These are phyloP conservation scores for Drosophila nasuta DNA, from an alignment of 1,140 invertebrate species.

Conservation along the genomic window DNA sequence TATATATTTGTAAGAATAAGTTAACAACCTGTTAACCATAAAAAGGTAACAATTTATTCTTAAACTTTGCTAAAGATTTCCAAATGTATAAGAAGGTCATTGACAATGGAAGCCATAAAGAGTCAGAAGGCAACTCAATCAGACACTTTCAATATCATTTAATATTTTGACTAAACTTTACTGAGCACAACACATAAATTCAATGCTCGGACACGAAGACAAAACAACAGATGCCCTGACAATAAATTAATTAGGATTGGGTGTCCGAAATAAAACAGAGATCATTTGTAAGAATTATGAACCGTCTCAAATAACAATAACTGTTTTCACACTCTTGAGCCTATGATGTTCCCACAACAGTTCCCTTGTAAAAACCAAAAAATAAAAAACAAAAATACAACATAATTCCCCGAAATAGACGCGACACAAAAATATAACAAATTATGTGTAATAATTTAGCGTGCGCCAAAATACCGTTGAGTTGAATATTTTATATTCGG, in stretches of 20 bases:
- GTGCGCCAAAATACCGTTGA: slow-evolving; percentile 79
- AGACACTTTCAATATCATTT: background rate
- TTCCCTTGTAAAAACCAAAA: background rate
- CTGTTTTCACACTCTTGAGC: slow-evolving; percentile 77
- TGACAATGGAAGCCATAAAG: slow-evolving; percentile 25
- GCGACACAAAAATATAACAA: slow-evolving; percentile 64
- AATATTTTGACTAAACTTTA: slow-evolving; percentile 24
- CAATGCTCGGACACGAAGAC: slow-evolving; percentile 18
- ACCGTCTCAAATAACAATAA: slow-evolving; percentile 56
- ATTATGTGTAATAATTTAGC: slow-evolving; percentile 78
- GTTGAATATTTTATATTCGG: slow-evolving; percentile 15
- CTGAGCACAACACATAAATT: slow-evolving; percentile 39
- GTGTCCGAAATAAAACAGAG: slow-evolving; percentile 7
- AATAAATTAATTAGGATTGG: slow-evolving; percentile 25
- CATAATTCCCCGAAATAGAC: slow-evolving; percentile 33
- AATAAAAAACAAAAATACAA: background rate
- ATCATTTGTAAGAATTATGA: slow-evolving; percentile 53
- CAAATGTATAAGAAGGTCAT: background rate
- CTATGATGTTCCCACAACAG: slow-evolving; percentile 24
- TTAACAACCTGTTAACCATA: no score
- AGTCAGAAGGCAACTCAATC: slow-evolving; percentile 13
- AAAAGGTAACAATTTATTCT: background rate
- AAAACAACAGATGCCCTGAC: background rate
- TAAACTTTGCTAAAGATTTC: slow-evolving; percentile 2
- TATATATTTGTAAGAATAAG: no score